Conservation (phyloP, 2,797 vertebrate genomes). For the Lepilemur septentrionalis region DNA sequence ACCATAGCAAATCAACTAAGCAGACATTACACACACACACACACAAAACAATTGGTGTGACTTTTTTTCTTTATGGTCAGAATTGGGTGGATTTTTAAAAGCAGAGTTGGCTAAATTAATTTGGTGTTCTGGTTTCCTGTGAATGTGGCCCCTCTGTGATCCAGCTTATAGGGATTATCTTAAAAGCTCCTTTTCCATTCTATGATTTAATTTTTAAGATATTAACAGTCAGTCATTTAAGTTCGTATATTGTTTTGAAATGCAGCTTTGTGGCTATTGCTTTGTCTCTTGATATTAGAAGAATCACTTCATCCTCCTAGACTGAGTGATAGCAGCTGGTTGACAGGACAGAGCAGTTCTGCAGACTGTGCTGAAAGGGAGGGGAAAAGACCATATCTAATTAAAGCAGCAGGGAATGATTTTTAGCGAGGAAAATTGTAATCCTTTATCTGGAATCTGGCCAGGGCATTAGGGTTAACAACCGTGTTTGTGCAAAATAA, state of each 20-base stretch:
- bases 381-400: constrained; percentile 71
- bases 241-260: constrained; percentile 53
- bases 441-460: constrained; percentile 75
- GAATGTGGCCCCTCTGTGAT: constrained; percentile 3
- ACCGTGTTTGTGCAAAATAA: constrained; percentile 57
- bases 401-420: constrained; percentile 76
- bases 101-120: constrained; percentile 39
- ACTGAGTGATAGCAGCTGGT: constrained; percentile 72
- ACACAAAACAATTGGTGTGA: neutral
- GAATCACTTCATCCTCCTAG: constrained; percentile 41
- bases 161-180: constrained; percentile 51
- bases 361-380: constrained; percentile 40
- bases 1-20: neutral
- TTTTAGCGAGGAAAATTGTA: constrained; percentile 77
- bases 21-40: neutral
- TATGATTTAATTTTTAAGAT: constrained; percentile 57
- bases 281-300: constrained; percentile 56
- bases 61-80: neutral
- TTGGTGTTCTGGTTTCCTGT: constrained; percentile 35
- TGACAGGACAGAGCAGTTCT: constrained; percentile 46
- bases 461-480: constrained; percentile 75
- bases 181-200: constrained; percentile 53
- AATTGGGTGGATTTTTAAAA: constrained; percentile 37
- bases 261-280: neutral
- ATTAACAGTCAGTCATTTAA: constrained; percentile 37